A percentile compares a stretch with the other conserved stretches of the same genome.
These are phyloP conservation scores for Thelaira solivaga DNA, from an alignment of 2,888 invertebrate genomes.

Conservation along the genomic window DNA sequence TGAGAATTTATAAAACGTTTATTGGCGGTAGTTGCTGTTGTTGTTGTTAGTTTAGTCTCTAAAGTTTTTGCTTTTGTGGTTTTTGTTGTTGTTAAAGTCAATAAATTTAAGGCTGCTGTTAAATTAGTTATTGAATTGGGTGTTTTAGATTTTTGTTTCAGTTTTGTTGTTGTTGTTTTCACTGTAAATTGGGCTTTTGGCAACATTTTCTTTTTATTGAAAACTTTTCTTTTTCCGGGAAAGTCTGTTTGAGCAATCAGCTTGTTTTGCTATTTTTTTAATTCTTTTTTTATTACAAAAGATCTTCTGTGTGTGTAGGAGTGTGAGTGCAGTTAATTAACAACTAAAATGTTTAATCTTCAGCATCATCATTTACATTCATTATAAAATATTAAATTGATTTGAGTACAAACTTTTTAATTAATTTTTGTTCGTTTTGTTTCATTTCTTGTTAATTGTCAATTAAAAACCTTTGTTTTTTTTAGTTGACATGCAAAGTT, in stretches of 20 bases:
- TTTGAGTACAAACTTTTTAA: constrained; percentile 2
- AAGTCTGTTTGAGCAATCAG: constrained; percentile 35
- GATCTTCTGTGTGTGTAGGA: neutral
- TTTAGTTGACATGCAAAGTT: neutral
- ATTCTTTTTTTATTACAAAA: too few species aligned
- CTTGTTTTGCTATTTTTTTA: neutral
- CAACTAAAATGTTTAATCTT: constrained; percentile 9
- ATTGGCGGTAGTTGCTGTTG: neutral
- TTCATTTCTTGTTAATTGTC: neutral
- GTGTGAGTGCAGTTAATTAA: neutral
- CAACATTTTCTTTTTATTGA: constrained; percentile 48
- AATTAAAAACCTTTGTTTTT: constrained; percentile 1
- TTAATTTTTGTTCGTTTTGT: constrained; percentile 7
- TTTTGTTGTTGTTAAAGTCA: neutral
- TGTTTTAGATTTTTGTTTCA: constrained; percentile 31
- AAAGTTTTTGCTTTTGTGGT: neutral
- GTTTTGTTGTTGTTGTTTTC: constrained; percentile 13
- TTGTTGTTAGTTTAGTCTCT: neutral
- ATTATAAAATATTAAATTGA: neutral
- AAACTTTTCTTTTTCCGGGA: neutral
- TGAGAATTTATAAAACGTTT: constrained; percentile 42
- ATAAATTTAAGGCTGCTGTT: constrained; percentile 1
- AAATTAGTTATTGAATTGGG: neutral
- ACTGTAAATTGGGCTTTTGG: constrained; percentile 36
- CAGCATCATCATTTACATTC: constrained; percentile 19